These are phyloP conservation scores for Oryzias sinensis DNA, from an alignment of 2,797 vertebrate species.

Conservation along the genomic window DNA sequence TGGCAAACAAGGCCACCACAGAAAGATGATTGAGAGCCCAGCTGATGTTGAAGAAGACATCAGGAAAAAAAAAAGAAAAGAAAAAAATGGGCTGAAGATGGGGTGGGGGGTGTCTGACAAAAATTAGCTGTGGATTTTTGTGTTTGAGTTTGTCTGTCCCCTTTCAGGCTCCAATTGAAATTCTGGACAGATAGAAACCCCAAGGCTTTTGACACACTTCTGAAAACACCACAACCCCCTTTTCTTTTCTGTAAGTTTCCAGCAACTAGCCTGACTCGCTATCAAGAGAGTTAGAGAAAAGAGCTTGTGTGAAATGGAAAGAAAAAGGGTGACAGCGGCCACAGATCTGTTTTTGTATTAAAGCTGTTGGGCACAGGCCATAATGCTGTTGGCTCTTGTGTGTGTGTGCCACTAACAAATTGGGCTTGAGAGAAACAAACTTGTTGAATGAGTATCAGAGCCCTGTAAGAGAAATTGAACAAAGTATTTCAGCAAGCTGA, in stretches of 20 bases:
- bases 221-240: conserved; percentile 84
- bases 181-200: conserved; percentile 88
- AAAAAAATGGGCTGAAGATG: conserved; percentile 6
- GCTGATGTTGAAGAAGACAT: conserved; percentile 84
- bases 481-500: conserved; percentile 5
- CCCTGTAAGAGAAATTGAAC: conserved; percentile 1
- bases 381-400: conserved; percentile 7
- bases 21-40: conserved; percentile 39
- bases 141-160: conserved; percentile 82
- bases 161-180: conserved; percentile 87
- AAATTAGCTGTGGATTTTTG: conserved; percentile 88
- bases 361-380: conserved; percentile 21
- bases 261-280: conserved; percentile 80
- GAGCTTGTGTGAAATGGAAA: conserved; percentile 19
- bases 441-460: conserved; percentile 3
- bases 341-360: conserved; percentile 33
- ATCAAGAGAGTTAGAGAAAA: conserved; percentile 51
- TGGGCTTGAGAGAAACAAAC: not conserved
- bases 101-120: conserved; percentile 82
- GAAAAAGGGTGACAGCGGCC: conserved; percentile 15
- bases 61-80: conserved; percentile 74
- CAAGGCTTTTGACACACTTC: conserved; percentile 91
- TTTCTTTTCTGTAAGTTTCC: conserved; percentile 82
- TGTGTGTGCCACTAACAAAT: conserved; percentile 7
- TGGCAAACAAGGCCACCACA: conserved; percentile 71